phyloP scores from a whole-genome alignment of 2,888 invertebrate species.

The Rhamnusium bicolor region DNA sequence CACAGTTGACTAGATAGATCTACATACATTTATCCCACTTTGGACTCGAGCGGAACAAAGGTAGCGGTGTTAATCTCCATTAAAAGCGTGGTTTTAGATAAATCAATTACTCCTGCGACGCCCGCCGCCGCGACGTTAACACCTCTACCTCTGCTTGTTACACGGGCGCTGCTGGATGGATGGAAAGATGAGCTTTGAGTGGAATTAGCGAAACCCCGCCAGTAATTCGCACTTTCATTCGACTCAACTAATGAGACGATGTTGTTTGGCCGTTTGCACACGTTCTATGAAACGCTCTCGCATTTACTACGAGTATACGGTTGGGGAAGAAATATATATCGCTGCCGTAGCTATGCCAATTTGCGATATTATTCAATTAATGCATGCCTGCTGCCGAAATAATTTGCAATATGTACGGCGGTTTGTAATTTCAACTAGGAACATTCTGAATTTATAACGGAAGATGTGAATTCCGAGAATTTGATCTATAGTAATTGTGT shows the following conservation, averaged over 20 bases:
- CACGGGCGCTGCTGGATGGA: neutral
- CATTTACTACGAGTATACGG: neutral
- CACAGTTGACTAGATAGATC: conserved; percentile 24
- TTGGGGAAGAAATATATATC: neutral
- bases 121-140: neutral
- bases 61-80: conserved; percentile 50
- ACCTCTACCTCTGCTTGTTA: neutral
- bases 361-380: conserved; percentile 21
- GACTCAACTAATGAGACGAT: conserved; percentile 7
- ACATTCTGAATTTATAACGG: neutral
- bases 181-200: conserved; percentile 10
- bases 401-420: neutral
- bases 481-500: neutral
- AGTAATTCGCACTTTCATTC: neutral
- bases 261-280: conserved; percentile 4
- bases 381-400: conserved; percentile 5
- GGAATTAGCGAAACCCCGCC: neutral
- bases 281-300: neutral
- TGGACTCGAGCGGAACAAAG: conserved; percentile 27
- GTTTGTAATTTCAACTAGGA: neutral
- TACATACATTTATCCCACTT: conserved; percentile 26
- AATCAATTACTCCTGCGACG: conserved; percentile 45
- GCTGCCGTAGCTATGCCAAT: neutral
- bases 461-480: neutral
- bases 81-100: conserved; percentile 48